Conservation (phyloP, 92 coral and sea anemone species). For the Epizoanthus illoricatus region DNA sequence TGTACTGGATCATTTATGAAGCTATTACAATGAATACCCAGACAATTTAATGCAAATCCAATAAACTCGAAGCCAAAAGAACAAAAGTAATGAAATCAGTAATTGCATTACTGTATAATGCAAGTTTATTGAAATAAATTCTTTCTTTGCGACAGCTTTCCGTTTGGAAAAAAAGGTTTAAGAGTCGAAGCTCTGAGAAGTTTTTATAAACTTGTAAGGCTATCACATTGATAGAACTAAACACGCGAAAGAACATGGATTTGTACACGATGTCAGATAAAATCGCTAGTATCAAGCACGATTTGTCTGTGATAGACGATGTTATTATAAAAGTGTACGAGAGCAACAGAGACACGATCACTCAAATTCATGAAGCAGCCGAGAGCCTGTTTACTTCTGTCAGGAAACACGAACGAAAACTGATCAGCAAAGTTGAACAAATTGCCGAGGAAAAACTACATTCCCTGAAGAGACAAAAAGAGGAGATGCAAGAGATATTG, state of each 20-base stretch:
- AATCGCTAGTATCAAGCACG: slow-evolving; percentile 8
- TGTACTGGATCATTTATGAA: too few species aligned
- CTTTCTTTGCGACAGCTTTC: background rate
- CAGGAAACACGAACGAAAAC: slow-evolving; percentile 18
- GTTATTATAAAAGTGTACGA: slow-evolving; percentile 24
- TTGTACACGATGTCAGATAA: background rate
- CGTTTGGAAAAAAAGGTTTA: background rate
- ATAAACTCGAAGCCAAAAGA: background rate
- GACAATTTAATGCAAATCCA: slow-evolving; percentile 4
- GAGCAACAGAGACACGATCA: slow-evolving; percentile 29
- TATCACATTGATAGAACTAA: background rate
- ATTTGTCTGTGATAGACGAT: slow-evolving; percentile 8
- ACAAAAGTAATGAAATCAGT: slow-evolving; percentile 5
- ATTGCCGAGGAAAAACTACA: slow-evolving; percentile 3
- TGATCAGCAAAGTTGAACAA: slow-evolving; percentile 24
- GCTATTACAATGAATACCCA: background rate
- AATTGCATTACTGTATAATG: background rate
- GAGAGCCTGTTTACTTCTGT: slow-evolving; percentile 15
- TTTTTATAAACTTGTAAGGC: background rate
- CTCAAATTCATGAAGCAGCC: slow-evolving; percentile 13
- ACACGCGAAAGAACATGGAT: background rate
- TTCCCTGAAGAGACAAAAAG: background rate
- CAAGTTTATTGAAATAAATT: background rate
- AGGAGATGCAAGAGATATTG: slow-evolving; percentile 6
- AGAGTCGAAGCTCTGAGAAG: background rate